These are phyloP conservation scores for Pheosia gnoma DNA, from an alignment of 2,888 invertebrate genomes.

Conservation along the genomic window DNA sequence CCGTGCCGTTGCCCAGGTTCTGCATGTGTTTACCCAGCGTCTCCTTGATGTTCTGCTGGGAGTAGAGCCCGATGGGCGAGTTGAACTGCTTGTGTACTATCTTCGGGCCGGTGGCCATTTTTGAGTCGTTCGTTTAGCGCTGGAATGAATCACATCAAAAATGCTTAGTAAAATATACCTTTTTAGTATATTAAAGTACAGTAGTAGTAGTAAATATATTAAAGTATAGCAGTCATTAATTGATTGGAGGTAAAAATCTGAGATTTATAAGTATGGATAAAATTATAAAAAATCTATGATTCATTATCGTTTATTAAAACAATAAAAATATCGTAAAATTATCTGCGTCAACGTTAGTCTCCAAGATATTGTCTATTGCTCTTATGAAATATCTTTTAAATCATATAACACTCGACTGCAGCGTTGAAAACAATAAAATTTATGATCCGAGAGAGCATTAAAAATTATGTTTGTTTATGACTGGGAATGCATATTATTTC, in stretches of 20 bases:
- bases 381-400: conserved; percentile 35
- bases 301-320: neutral
- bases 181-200: no score
- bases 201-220: no score
- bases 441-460: conserved; percentile 45
- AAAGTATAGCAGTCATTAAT: no score
- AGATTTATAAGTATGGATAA: no score
- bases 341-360: neutral
- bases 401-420: conserved; percentile 39
- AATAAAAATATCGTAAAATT: conserved; percentile 5
- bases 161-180: neutral
- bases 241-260: no score
- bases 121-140: conserved; percentile 82
- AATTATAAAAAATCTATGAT: neutral
- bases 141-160: conserved; percentile 49
- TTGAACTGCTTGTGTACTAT: conserved; percentile 96
- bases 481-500: conserved; percentile 17
- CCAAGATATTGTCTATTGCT: conserved; percentile 8
- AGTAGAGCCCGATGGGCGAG: conserved; percentile 94
- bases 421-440: conserved; percentile 47
- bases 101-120: conserved; percentile 88
- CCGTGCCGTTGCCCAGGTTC: conserved; percentile 90
- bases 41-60: conserved; percentile 91
- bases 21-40: conserved; percentile 90
- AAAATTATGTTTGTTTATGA: conserved; percentile 40